These are phyloP conservation scores for Mystacornis crossleyi DNA, from an alignment of 2,113 vertebrate species.

Conservation along the genomic window DNA sequence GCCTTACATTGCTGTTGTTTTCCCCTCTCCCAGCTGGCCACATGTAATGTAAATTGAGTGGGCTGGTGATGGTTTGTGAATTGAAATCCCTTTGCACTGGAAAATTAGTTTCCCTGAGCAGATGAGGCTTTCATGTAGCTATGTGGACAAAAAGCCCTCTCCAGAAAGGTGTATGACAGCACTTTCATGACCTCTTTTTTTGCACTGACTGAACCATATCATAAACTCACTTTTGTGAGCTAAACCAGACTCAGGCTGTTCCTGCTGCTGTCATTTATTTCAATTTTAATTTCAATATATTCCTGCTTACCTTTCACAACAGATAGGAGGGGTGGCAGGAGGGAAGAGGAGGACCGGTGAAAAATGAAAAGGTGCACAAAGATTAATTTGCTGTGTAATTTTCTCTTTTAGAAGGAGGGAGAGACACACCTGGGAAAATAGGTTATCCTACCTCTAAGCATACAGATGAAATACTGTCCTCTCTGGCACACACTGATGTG, in stretches of 20 bases:
- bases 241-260: background rate
- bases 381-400: conserved; percentile 31
- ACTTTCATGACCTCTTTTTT: background rate
- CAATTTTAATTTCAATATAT: background rate
- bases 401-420: background rate
- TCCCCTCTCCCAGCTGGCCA: background rate
- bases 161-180: background rate
- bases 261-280: background rate
- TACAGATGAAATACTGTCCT: background rate
- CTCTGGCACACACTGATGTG: background rate
- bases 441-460: background rate
- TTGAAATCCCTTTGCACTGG: background rate
- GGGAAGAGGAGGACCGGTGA: background rate
- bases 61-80: background rate
- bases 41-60: background rate
- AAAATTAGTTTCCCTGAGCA: background rate
- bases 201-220: background rate
- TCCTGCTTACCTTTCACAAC: background rate
- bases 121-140: background rate
- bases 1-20: background rate
- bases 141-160: background rate
- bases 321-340: background rate
- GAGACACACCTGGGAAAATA: background rate
- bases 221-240: background rate
- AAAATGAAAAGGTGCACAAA: background rate